These are phyloP conservation scores for Teleogryllus occipitalis DNA, from an alignment of 1,140 invertebrate species.

Conservation along the genomic window DNA sequence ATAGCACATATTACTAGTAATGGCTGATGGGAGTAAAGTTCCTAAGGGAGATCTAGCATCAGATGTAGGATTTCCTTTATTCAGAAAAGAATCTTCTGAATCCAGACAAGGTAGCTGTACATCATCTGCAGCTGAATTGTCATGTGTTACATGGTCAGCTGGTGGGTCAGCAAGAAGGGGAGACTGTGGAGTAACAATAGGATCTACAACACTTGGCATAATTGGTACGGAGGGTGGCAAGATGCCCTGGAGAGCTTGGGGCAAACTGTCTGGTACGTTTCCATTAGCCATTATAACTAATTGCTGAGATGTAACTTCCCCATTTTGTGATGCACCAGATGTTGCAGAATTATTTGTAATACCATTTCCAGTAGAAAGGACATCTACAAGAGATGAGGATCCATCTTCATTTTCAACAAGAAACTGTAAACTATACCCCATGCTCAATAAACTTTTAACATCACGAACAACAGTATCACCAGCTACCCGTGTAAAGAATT, in stretches of 20 bases:
- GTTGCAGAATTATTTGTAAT: not conserved
- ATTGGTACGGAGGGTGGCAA: not conserved
- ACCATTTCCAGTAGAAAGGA: not conserved
- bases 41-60: not conserved
- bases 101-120: not conserved
- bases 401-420: not conserved
- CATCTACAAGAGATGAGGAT: not conserved
- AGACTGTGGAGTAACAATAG: not conserved
- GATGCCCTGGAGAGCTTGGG: not conserved
- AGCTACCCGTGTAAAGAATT: not conserved
- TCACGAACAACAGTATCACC: not conserved
- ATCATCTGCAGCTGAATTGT: not conserved
- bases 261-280: not conserved
- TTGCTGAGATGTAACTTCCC: not conserved
- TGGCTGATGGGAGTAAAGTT: not conserved
- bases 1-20: not conserved
- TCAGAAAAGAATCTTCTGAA: not conserved
- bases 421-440: not conserved
- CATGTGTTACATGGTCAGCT: not conserved
- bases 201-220: not conserved
- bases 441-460: not conserved
- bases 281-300: not conserved
- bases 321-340: not conserved
- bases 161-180: not conserved
- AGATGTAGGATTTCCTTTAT: not conserved